These are phyloP conservation scores for Magallana angulata DNA, from an alignment of 1,140 invertebrate species.

Conservation along the genomic window DNA sequence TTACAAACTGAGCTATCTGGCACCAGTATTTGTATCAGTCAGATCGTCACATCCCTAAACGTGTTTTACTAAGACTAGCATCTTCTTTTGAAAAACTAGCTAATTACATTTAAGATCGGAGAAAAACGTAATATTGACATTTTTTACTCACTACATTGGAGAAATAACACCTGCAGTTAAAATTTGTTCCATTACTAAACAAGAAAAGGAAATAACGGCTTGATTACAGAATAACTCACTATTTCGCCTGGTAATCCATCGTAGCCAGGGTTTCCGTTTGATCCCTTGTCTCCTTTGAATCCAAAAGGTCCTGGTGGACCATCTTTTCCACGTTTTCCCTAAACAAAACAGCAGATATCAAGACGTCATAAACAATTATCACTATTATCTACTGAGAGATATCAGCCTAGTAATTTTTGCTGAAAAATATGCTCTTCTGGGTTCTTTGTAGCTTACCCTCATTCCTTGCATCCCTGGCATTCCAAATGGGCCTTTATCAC, in stretches of 20 bases:
- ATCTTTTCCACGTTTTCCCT: slow-evolving; percentile 78
- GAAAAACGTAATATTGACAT: no score
- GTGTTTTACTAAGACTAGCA: no score
- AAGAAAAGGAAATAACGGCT: no score
- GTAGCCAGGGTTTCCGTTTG: background rate
- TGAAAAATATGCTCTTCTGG: background rate
- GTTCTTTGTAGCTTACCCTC: slow-evolving; percentile 40
- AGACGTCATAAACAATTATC: background rate
- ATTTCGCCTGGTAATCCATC: slow-evolving; percentile 5
- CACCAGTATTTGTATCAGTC: no score
- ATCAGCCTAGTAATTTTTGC: background rate
- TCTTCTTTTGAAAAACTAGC: no score
- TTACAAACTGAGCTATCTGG: no score
- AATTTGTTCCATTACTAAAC: no score
- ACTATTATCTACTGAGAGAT: background rate
- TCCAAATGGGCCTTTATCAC: slow-evolving; percentile 35
- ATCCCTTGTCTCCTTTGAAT: slow-evolving; percentile 59
- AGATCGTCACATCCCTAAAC: no score
- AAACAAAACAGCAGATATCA: background rate
- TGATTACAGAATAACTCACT: background rate
- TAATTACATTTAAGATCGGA: no score
- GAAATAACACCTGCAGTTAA: no score
- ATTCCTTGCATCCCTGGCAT: slow-evolving; percentile 39
- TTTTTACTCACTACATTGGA: no score
- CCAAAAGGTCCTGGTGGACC: slow-evolving; percentile 80